phyloP scores from a whole-genome alignment of 2,113 vertebrate species.

The Oryzias curvinotus region DNA sequence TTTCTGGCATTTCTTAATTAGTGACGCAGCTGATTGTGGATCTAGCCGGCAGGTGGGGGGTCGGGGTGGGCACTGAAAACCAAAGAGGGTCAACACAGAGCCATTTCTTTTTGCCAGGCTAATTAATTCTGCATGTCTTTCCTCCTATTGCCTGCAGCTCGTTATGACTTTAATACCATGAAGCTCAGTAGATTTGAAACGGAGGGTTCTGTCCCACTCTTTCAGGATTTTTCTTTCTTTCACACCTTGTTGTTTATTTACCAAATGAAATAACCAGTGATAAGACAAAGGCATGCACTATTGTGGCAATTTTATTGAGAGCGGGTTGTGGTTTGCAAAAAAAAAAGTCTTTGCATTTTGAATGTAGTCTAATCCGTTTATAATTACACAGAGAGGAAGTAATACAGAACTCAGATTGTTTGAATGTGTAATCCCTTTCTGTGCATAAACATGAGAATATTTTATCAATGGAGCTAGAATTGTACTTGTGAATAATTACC shows the following conservation, averaged over 20 bases:
- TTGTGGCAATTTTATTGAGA: slow-evolving; percentile 61
- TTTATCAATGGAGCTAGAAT: slow-evolving; percentile 65
- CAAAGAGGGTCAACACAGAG: slow-evolving; percentile 86
- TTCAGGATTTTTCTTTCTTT: slow-evolving; percentile 12
- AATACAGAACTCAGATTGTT: slow-evolving; percentile 65
- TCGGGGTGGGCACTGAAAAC: slow-evolving; percentile 81
- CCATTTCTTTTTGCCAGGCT: slow-evolving; percentile 87
- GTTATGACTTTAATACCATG: slow-evolving; percentile 81
- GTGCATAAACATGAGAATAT: slow-evolving; percentile 94
- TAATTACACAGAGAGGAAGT: slow-evolving; percentile 72
- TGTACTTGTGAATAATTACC: slow-evolving; percentile 71
- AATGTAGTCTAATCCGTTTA: slow-evolving; percentile 74
- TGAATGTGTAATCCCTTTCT: slow-evolving; percentile 82
- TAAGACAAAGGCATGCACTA: slow-evolving; percentile 48
- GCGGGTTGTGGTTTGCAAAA: slow-evolving; percentile 51
- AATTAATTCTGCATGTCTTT: slow-evolving; percentile 94
- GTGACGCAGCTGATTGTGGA: slow-evolving; percentile 88
- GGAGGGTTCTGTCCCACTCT: slow-evolving; percentile 44
- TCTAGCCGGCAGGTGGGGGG: slow-evolving; percentile 85
- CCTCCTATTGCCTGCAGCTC: slow-evolving; percentile 83
- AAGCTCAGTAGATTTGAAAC: slow-evolving; percentile 57
- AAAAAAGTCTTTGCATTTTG: slow-evolving; percentile 65
- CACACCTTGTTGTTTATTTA: slow-evolving; percentile 21
- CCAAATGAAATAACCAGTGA: slow-evolving; percentile 48
- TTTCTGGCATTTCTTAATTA: slow-evolving; percentile 89